Conservation (phyloP, 2,888 invertebrate genomes). For the Abrostola triplasia region DNA sequence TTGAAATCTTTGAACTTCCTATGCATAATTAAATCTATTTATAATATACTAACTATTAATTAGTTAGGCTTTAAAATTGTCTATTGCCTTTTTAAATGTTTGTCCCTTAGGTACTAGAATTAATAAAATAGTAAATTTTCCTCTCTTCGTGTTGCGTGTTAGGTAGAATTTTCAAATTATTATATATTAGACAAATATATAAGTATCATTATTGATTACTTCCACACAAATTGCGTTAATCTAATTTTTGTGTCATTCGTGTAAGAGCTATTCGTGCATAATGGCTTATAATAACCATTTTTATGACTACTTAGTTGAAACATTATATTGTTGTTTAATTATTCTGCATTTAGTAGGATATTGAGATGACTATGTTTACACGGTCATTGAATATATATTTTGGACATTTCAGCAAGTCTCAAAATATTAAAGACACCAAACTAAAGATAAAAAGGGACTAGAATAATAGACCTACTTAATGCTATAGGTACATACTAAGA, state of each 20-base stretch:
- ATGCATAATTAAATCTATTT: constrained; percentile 18
- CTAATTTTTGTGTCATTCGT: constrained; percentile 10
- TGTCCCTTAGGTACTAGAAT: constrained; percentile 36
- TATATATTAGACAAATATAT: constrained; percentile 30
- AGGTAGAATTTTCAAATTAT: constrained; percentile 53
- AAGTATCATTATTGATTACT: constrained; percentile 10
- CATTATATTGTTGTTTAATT: too few species aligned
- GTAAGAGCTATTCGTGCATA: constrained; percentile 1
- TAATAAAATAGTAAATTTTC: constrained; percentile 34
- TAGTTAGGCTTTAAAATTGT: constrained; percentile 56
- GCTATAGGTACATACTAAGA: too few species aligned
- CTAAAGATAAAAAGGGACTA: too few species aligned
- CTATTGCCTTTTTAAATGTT: constrained; percentile 52
- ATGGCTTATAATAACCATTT: constrained; percentile 8
- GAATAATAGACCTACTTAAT: too few species aligned
- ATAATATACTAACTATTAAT: constrained; percentile 21
- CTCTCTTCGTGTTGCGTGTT: constrained; percentile 47
- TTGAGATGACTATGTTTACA: too few species aligned
- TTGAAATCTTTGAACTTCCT: neutral
- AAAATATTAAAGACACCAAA: too few species aligned
- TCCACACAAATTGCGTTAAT: constrained; percentile 22
- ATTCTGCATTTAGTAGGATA: too few species aligned
- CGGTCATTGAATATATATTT: too few species aligned
- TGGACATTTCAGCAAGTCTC: too few species aligned
- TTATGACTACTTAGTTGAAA: neutral